Evolutionary conservation across 2,113 vertebrate species (phyloP).

Genomic region (Limnothrissa miodon): DNA sequence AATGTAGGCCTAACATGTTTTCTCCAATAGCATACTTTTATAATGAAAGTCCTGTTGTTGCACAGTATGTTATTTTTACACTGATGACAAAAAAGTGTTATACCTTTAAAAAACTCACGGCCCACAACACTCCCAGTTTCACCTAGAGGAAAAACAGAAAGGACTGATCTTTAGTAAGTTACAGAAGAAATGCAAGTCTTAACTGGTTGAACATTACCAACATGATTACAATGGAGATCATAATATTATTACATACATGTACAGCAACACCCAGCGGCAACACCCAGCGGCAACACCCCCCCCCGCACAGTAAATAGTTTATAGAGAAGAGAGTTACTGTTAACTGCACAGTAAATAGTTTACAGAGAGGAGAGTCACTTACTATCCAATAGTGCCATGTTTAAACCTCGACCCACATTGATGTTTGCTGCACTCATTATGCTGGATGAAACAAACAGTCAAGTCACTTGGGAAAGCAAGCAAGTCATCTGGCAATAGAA

Average conservation of each 20-base stretch:
- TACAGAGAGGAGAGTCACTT: slow-evolving; percentile 51
- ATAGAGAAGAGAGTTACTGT: slow-evolving; percentile 50
- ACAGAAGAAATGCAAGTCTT: background rate
- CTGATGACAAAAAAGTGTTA: background rate
- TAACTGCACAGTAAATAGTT: background rate
- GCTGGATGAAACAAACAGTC: slow-evolving; percentile 57
- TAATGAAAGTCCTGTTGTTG: too few species aligned
- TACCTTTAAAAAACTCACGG: slow-evolving; percentile 53
- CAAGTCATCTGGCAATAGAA: background rate
- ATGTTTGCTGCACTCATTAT: slow-evolving; percentile 79
- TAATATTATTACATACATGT: background rate
- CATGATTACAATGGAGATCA: background rate
- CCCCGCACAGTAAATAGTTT: background rate
- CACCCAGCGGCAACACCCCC: too few species aligned
- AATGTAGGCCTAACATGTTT: background rate
- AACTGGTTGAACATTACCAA: background rate
- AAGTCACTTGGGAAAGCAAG: background rate
- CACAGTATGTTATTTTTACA: too few species aligned
- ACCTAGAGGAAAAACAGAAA: slow-evolving; percentile 60
- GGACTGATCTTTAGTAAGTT: background rate
- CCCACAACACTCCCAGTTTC: slow-evolving; percentile 63
- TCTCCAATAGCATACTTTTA: background rate
- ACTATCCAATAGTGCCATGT: slow-evolving; percentile 82
- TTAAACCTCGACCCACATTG: slow-evolving; percentile 82
- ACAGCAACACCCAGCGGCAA: too few species aligned